Base-by-base conservation (phyloP, 1,140 invertebrate species). In the Cydia amplana region DNA sequence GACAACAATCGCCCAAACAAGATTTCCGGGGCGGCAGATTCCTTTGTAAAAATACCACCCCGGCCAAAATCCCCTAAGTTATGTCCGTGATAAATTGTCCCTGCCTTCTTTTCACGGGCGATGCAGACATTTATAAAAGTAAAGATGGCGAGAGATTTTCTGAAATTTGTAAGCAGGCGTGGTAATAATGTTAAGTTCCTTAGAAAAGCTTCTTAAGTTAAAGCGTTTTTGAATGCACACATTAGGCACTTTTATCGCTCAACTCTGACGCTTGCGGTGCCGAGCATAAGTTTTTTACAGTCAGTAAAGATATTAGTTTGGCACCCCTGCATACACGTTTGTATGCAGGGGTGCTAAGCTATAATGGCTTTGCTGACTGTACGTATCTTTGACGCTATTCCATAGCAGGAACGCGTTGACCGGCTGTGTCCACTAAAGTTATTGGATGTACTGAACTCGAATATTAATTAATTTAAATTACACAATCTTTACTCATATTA, bases 51-150 rank as follows among this genome's bases (percentile, higher is more conserved):
- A 51, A 60, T 23, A 60, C 55, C 55, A 60, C 55, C 55, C 55
- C 7, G 18, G 55, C 1, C 51, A 60, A 60, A 60, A 60, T 60
- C 55, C 55, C 55, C 55, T 60, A 60, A 60, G 55, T 60, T 60
- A 60, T 60, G 55, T 60, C 55, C 20, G 55, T 60, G 55, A 60
- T 60, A 60, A 60, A 60, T 60, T 12, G 55, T 23, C 55, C 55
- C 2, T 2, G 55, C 43, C 43, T 46, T 46, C 55, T 23, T 60
- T 60, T 60, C 55, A 60, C 55, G 55, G 55, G 20, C 55, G 55
- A 60, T 60, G 55, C 55, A 60, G 55, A 55, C 55, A 60, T 23
- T 60, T 60, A 60, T 60, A 60, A 60, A 60, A 23, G 55, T 60
- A 60, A 60, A 60, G 55, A 60, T 60, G 55, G 55, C 55, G 20